Evolutionary conservation across 2,797 vertebrate species (phyloP).

Genomic region (Pseudochaenichthys georgianus): DNA sequence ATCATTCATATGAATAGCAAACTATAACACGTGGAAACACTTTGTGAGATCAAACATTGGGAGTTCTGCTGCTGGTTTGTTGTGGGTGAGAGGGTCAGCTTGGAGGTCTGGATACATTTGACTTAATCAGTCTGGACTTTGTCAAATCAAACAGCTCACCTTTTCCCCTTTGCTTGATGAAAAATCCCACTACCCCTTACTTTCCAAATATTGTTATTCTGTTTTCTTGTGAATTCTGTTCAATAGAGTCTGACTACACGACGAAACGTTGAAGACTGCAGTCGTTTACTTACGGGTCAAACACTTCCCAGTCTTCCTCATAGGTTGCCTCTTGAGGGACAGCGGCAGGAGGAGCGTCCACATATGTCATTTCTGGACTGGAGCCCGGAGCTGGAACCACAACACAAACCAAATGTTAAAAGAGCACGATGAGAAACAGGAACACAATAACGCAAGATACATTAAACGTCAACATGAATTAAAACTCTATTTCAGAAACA

Average conservation of each 20-base stretch:
- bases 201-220: background rate
- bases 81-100: background rate
- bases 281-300: slow-evolving; percentile 94
- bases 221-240: background rate
- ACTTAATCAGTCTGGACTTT: background rate
- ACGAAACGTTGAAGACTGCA: background rate
- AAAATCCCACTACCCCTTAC: background rate
- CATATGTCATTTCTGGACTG: slow-evolving; percentile 91
- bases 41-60: background rate
- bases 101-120: background rate
- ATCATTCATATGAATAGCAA: background rate
- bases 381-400: slow-evolving; percentile 89
- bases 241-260: background rate
- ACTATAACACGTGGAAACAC: background rate
- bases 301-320: slow-evolving; percentile 99
- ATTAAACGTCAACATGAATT: background rate
- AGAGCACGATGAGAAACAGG: background rate
- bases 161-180: no score
- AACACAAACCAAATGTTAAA: slow-evolving; percentile 12
- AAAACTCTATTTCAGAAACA: background rate
- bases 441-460: background rate
- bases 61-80: background rate
- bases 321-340: slow-evolving; percentile 94
- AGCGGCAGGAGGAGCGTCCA: slow-evolving; percentile 81
- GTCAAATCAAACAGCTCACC: background rate